Evolutionary conservation across 2,888 invertebrate species (phyloP).

Genomic region (Galerucella nymphaeae): DNA sequence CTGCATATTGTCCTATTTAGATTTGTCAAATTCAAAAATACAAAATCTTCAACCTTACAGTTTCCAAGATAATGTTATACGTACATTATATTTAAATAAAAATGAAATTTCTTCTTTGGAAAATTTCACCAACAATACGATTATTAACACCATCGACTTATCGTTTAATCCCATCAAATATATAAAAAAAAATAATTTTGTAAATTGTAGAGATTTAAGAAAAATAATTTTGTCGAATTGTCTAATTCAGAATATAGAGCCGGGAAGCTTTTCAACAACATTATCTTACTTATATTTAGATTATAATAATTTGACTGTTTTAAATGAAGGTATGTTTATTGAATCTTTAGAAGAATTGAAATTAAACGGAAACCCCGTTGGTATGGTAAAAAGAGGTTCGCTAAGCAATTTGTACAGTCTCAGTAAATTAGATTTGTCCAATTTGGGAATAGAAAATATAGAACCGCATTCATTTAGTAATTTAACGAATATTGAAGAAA

Average conservation of each 20-base stretch:
- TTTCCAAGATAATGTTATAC: slow-evolving; percentile 2
- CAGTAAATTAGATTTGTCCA: slow-evolving; percentile 18
- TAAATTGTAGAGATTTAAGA: background rate
- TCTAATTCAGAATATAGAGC: slow-evolving; percentile 24
- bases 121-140: background rate
- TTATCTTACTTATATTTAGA: slow-evolving; percentile 17
- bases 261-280: background rate
- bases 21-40: slow-evolving; percentile 16
- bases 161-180: slow-evolving; percentile 18
- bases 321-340: slow-evolving; percentile 13
- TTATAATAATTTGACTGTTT: slow-evolving; percentile 13
- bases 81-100: slow-evolving; percentile 17
- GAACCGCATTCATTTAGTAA: slow-evolving; percentile 13
- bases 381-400: background rate
- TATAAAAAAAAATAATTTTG: slow-evolving; percentile 12
- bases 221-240: slow-evolving; percentile 26
- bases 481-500: background rate
- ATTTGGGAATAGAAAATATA: slow-evolving; percentile 7
- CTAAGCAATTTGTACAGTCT: slow-evolving; percentile 15
- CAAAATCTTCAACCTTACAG: background rate
- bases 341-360: background rate
- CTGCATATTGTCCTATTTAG: background rate
- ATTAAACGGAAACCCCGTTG: slow-evolving; percentile 15
- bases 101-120: slow-evolving; percentile 21
- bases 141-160: slow-evolving; percentile 1